Evolutionary conservation across 2,113 vertebrate species (phyloP), one percentile per base, ranked within the genome.

Genomic region (Pyxicephalus adspersus): DNA sequence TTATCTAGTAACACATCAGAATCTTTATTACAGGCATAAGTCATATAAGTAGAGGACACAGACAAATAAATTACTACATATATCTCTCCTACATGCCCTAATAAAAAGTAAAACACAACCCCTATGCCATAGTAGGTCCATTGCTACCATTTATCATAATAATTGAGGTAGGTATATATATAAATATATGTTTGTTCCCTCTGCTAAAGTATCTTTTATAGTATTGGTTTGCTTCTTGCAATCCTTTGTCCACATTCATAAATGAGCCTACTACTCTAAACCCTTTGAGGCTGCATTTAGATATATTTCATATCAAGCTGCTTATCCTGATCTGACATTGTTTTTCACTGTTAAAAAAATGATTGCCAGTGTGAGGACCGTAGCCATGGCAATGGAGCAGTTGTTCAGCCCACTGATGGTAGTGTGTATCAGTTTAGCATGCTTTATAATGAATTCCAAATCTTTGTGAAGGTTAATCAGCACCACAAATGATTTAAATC

Each of bases 381-480:
- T 81, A 81, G 67, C 60, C 78, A 81, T 81, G 78, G 78, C 64
- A 71, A 81, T 81, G 67, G 9, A 58, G 9, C 54, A 45, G 81
- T 83, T 78, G 83, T 84, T 78, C 83, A 65, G 23, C 85, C 80
- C 74, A 45, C 58, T 83, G 60, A 65, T 73, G 18, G 81, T 9
- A 78, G 67, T 58, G 22, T 85, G 60, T 67, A 25, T 84, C 65
- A 85, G 85, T 80, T 84, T 77, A 79, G 81, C 78, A 51, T 76
- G 34, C 54, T 64, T 8, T 65, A 58, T 80, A 83, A 57, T 29
- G 79, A 52, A 79, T 86, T 83, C 38, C 80, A 61, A 83, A 68
- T 88, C 73, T 87, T 87, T 68, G 22, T 55, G 85, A 86, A 85
- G 65, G 18, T 83, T 86, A 80, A 85, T 88, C 22, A 65, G 70